Evolutionary conservation across 1,140 invertebrate species (phyloP).

Genomic region (Drosophila erecta): DNA sequence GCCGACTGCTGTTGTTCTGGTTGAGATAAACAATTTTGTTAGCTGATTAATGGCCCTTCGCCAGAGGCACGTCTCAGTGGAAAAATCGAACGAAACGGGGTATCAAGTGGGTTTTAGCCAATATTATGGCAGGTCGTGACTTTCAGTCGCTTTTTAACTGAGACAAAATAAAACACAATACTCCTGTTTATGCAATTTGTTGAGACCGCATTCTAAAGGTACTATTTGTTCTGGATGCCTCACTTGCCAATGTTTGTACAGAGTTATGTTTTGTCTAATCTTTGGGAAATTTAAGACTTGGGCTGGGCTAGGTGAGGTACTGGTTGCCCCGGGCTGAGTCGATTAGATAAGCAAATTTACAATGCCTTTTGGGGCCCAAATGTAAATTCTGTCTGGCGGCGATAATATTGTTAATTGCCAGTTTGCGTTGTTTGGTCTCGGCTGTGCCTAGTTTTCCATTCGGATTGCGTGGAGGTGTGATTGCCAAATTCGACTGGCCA

Average conservation of each 20-base stretch:
- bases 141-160: slow-evolving; percentile 1
- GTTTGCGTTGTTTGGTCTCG: slow-evolving; percentile 25
- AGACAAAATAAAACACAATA: slow-evolving; percentile 1
- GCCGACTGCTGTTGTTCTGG: slow-evolving; percentile 11
- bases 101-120: slow-evolving; percentile 9
- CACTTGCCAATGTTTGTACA: background rate
- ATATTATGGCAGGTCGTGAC: slow-evolving; percentile 50
- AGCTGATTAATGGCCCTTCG: slow-evolving; percentile 40
- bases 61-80: slow-evolving; percentile 12
- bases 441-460: slow-evolving; percentile 24
- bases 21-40: slow-evolving; percentile 13
- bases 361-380: slow-evolving; percentile 37
- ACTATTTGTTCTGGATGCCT: background rate
- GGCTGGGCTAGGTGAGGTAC: background rate
- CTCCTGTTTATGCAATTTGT: slow-evolving; percentile 27
- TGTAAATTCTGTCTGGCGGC: slow-evolving; percentile 36
- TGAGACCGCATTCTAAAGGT: slow-evolving; percentile 21
- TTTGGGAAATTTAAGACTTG: slow-evolving; percentile 20
- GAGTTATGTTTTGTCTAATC: slow-evolving; percentile 8
- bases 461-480: slow-evolving; percentile 22
- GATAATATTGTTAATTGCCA: slow-evolving; percentile 46
- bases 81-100: slow-evolving; percentile 7
- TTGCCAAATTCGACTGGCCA: slow-evolving; percentile 26
- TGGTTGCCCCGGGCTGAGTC: background rate
- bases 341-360: slow-evolving; percentile 50